Conservation (phyloP, 2,888 invertebrate species). For the Oxytorus armatus region DNA sequence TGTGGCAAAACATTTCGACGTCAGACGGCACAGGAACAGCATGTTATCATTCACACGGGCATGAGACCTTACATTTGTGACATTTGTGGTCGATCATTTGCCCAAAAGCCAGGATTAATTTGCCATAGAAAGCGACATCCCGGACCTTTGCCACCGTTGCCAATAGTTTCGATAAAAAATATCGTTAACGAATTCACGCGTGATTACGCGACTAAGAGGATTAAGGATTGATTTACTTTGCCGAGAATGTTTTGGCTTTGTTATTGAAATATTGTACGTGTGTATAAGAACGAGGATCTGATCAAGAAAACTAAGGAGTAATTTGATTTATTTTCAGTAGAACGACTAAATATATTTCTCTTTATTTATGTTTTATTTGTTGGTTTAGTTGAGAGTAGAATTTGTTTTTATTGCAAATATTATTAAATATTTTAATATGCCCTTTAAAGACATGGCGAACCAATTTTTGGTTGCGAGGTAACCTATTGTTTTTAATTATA, state of each 20-base stretch:
- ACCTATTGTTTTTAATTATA: no score
- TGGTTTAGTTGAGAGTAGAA: no score
- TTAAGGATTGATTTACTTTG: not conserved
- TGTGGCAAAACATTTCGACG: slow-evolving; percentile 72
- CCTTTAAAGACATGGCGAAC: no score
- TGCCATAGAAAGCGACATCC: slow-evolving; percentile 77
- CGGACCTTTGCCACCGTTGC: slow-evolving; percentile 75
- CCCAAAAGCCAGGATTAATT: slow-evolving; percentile 77
- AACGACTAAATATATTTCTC: no score
- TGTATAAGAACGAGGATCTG: no score
- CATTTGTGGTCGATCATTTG: slow-evolving; percentile 77
- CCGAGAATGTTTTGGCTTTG: not conserved
- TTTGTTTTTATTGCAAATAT: no score
- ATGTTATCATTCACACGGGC: slow-evolving; percentile 77
- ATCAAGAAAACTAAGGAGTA: no score
- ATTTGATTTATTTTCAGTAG: no score
- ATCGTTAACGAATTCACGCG: slow-evolving; percentile 75
- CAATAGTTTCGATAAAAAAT: slow-evolving; percentile 75
- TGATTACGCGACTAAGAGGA: slow-evolving; percentile 72
- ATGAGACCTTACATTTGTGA: slow-evolving; percentile 77
- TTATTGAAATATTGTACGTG: not conserved
- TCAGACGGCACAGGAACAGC: slow-evolving; percentile 72
- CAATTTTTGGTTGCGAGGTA: no score
- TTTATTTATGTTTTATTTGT: no score
- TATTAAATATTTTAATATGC: no score